Conservation (phyloP, 2,888 invertebrate species). For the Neoaliturus tenellus region DNA sequence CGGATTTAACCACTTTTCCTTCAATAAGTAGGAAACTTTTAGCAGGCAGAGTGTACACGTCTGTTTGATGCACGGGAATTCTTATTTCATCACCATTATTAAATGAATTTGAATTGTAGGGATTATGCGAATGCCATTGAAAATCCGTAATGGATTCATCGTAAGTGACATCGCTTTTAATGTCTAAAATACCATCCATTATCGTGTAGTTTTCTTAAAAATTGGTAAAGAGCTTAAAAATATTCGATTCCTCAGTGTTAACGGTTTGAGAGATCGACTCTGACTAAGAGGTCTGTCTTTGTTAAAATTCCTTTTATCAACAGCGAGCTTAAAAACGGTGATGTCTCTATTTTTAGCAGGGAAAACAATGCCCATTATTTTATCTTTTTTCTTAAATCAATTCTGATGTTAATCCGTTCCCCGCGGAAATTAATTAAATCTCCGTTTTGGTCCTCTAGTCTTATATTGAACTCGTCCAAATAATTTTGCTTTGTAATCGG, state of each 20-base stretch:
- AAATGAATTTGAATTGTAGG: slow-evolving; percentile 2
- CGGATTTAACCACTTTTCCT: not conserved
- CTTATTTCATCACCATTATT: slow-evolving; percentile 27
- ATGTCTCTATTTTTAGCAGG: not conserved
- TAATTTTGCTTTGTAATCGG: not conserved
- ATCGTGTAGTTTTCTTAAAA: not conserved
- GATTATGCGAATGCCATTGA: slow-evolving; percentile 19
- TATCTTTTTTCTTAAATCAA: not conserved
- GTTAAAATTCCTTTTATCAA: too few species aligned
- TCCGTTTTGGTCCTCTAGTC: slow-evolving; percentile 10
- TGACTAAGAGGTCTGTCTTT: not conserved
- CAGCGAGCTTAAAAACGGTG: too few species aligned
- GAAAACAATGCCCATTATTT: slow-evolving; percentile 6
- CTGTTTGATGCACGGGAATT: slow-evolving; percentile 12
- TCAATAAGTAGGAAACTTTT: not conserved
- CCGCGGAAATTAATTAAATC: slow-evolving; percentile 12
- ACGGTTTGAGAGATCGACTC: not conserved
- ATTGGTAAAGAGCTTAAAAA: not conserved
- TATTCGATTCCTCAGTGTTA: slow-evolving; percentile 30
- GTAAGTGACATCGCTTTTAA: not conserved
- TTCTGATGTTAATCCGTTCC: not conserved
- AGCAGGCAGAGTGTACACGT: not conserved
- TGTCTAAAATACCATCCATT: slow-evolving; percentile 2
- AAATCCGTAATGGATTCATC: slow-evolving; percentile 23
- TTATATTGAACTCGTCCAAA: not conserved